Evolutionary conservation across 2,888 invertebrate species (phyloP), one percentile per base, ranked within the genome.

Genomic region (Hirtodrosophila cameraria): DNA sequence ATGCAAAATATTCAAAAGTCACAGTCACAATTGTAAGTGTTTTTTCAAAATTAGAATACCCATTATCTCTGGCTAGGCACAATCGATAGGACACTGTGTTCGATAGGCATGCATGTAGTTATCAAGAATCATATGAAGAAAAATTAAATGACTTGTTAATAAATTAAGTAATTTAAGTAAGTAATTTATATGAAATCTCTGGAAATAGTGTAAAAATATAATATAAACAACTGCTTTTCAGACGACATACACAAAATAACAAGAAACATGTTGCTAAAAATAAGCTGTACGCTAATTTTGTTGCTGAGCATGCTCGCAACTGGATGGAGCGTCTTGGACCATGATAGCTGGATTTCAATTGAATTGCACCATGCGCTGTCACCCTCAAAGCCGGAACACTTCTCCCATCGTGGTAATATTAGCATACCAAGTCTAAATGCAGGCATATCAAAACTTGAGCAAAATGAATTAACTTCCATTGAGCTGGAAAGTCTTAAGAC

Each of bases 321-420:
- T 18, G 64, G 71, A 12, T 74, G 58, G 66, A 92, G 91, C 42
- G 93, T 92, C 76, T 88, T 95, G 65, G 95, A 96, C 84, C 94
- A 94, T 82, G 96, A 96, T 90, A 94, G 95, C 23, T 94, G 94
- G 93, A 89, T 95, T 13, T 93, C 93, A 63, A 93, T 96, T 72
- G 93, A 94, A 88, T 90, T 96, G 62, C 93, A 93, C 78, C 96
- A 96, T 88, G 92, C 94, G 1, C 86, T 96, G 42, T 93, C 94
- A 70, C 92, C 94, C 70, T 90, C 91, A 5, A 79, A 90, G 30
- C 92, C 92, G 0, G 91, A 92, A 20, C 89, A 90, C 53, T 95
- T 93, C 82, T 92, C 93, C 23, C 92, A 94, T 45, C 92, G 96
- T 52, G 96, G 95, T 6, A 94, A 93, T 86, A 92, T 96, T 46